phyloP scores from a whole-genome alignment of 2,888 invertebrate species.

The Lumbricus terrestris region DNA sequence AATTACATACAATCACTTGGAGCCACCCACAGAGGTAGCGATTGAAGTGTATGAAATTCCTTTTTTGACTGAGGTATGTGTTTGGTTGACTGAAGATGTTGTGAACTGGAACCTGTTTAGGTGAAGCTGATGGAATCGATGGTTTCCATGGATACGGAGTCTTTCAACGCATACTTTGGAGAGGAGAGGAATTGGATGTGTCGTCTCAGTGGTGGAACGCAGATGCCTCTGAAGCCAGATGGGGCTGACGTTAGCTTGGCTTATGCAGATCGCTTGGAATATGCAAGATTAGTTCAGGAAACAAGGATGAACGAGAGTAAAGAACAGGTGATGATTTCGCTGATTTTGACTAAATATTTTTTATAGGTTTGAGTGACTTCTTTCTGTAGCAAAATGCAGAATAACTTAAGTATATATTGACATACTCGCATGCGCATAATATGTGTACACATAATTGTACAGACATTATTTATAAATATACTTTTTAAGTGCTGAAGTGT shows the following conservation, averaged over 20 bases:
- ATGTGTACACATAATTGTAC: no score
- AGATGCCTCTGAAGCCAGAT: slow-evolving; percentile 46
- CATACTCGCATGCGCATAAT: no score
- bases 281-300: slow-evolving; percentile 48
- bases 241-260: slow-evolving; percentile 47
- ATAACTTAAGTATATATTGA: not conserved
- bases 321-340: slow-evolving; percentile 47
- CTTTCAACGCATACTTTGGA: slow-evolving; percentile 43
- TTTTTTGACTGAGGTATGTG: not conserved
- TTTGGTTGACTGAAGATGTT: not conserved
- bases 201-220: slow-evolving; percentile 47
- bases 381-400: not conserved
- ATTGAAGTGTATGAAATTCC: not conserved
- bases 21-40: not conserved
- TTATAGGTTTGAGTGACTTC: not conserved
- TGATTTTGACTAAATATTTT: not conserved
- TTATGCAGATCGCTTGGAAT: slow-evolving; percentile 51
- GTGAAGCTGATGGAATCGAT: slow-evolving; percentile 51
- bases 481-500: no score
- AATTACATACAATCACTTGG: not conserved
- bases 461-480: no score
- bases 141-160: slow-evolving; percentile 45
- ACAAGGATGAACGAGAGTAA: slow-evolving; percentile 52
- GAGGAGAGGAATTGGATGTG: slow-evolving; percentile 39
- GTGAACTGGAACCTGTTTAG: slow-evolving; percentile 38